Percentiles rank a stretch among this genome's conserved stretches.
phyloP scores from a whole-genome alignment of 2,888 invertebrate genomes.

The Chrysolina americana region DNA sequence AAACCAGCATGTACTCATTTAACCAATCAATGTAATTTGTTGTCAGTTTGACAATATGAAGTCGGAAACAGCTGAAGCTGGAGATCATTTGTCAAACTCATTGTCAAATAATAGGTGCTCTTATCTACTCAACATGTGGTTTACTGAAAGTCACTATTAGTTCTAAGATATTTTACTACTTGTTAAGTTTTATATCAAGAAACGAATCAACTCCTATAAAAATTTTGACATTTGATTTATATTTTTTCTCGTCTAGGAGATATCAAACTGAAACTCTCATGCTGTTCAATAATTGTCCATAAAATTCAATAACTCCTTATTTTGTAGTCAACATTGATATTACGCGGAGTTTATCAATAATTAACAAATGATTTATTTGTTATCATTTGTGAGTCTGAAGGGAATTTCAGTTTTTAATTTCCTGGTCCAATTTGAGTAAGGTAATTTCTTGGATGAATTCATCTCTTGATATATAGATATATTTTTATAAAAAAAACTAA shows the following conservation, averaged over 20 bases:
- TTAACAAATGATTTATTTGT: not conserved
- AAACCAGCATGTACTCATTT: no score
- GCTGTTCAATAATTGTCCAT: not conserved
- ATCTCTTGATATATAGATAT: slow-evolving; percentile 9
- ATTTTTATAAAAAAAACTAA: slow-evolving; percentile 3
- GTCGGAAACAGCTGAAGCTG: not conserved
- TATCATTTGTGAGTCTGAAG: not conserved
- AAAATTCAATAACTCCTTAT: not conserved
- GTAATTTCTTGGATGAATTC: not conserved
- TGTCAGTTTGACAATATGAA: no score
- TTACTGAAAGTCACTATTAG: slow-evolving; percentile 16
- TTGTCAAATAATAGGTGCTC: not conserved
- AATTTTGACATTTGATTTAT: not conserved
- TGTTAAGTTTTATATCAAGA: slow-evolving; percentile 21
- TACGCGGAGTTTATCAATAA: no score
- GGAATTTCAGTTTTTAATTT: not conserved
- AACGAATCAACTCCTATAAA: slow-evolving; percentile 1
- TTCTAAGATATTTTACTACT: slow-evolving; percentile 9
- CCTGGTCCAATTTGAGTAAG: not conserved
- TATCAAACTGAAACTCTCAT: not conserved
- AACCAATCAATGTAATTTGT: no score
- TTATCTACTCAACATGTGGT: not conserved
- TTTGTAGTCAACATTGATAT: no score
- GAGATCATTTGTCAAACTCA: not conserved
- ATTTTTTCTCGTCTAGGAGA: not conserved